Percentiles rank a stretch among this genome's conserved stretches.
These are phyloP conservation scores for Atlantisia rogersi DNA, from an alignment of 2,113 vertebrate species.

Conservation along the genomic window DNA sequence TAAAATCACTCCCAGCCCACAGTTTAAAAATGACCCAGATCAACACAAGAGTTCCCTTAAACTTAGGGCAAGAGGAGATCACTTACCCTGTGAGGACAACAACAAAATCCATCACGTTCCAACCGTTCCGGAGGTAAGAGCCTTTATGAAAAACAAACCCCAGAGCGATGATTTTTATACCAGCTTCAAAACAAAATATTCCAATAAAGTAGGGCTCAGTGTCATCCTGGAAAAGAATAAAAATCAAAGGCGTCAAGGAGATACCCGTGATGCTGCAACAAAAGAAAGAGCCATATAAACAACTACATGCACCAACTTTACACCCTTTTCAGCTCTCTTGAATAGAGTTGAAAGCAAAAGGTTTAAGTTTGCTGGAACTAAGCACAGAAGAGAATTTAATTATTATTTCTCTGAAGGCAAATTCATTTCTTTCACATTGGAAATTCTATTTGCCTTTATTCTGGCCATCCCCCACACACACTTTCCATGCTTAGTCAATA, in stretches of 20 bases:
- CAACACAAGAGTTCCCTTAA: neutral
- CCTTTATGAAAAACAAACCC: slow-evolving; percentile 96
- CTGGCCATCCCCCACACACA: neutral
- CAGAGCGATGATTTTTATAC: slow-evolving; percentile 98
- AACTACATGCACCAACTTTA: neutral
- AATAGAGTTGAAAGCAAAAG: neutral
- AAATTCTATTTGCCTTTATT: neutral
- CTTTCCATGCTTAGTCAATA: neutral
- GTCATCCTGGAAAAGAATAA: slow-evolving; percentile 82
- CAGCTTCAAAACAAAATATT: slow-evolving; percentile 99
- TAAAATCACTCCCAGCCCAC: neutral
- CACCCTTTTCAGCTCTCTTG: neutral
- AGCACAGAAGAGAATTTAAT: neutral
- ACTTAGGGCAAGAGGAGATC: neutral
- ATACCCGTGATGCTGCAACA: neutral
- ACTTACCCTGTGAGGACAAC: slow-evolving; percentile 97
- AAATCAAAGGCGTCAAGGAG: neutral
- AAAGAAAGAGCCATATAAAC: neutral
- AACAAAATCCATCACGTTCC: slow-evolving; percentile 99
- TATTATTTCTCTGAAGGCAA: neutral
- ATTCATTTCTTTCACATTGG: neutral
- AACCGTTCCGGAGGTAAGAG: slow-evolving; percentile 95
- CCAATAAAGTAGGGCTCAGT: slow-evolving; percentile 99
- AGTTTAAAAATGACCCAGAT: neutral
- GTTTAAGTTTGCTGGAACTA: neutral